These are phyloP conservation scores for Dermolepida albohirtum DNA, from an alignment of 2,888 invertebrate genomes.

Conservation along the genomic window DNA sequence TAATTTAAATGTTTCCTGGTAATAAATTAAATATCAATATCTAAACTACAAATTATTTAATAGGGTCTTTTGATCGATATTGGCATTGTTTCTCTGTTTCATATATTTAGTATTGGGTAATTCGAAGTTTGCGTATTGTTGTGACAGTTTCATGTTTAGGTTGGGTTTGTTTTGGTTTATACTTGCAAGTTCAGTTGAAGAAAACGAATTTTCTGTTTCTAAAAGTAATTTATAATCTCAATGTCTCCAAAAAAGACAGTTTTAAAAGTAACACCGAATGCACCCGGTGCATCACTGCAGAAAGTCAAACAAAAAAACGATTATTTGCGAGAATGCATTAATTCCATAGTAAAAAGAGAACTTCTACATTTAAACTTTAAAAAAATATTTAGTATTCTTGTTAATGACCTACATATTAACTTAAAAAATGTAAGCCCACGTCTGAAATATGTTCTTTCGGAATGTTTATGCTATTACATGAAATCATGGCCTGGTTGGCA, in stretches of 20 bases:
- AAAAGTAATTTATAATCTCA: too few species aligned
- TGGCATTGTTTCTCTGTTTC: too few species aligned
- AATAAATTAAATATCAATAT: too few species aligned
- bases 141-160: too few species aligned
- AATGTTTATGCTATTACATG: constrained; percentile 50
- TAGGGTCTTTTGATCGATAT: too few species aligned
- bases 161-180: too few species aligned
- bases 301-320: constrained; percentile 34
- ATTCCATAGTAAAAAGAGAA: constrained; percentile 36
- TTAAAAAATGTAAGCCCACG: constrained; percentile 28
- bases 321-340: constrained; percentile 29
- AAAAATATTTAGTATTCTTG: constrained; percentile 39
- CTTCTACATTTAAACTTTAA: constrained; percentile 35
- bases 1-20: too few species aligned
- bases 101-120: too few species aligned
- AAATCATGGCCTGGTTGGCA: constrained; percentile 51
- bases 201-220: too few species aligned
- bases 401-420: constrained; percentile 41
- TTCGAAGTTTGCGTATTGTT: too few species aligned
- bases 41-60: too few species aligned
- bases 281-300: constrained; percentile 15
- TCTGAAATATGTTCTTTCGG: constrained; percentile 74
- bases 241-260: constrained; percentile 41
- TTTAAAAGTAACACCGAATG: constrained; percentile 39
- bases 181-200: too few species aligned